Evolutionary conservation across 2,888 invertebrate species (phyloP).

Genomic region (Theodoxus fluviatilis): DNA sequence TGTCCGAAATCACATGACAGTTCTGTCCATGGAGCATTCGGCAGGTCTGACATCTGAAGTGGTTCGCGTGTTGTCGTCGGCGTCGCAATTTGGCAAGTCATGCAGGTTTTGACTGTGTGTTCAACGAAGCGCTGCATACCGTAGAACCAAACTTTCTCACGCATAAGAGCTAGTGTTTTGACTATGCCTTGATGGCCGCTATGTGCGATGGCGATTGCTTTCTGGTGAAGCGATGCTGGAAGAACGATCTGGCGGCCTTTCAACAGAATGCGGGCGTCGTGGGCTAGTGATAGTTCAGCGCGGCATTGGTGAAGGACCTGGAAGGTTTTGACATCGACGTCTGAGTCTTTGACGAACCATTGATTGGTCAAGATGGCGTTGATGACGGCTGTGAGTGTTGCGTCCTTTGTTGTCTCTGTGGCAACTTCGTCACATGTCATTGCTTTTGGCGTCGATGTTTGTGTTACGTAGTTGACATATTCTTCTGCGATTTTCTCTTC

Average conservation of each 20-base stretch:
- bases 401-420: slow-evolving; percentile 30
- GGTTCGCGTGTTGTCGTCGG: slow-evolving; percentile 24
- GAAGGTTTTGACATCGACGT: background rate
- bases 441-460: slow-evolving; percentile 34
- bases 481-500: slow-evolving; percentile 26
- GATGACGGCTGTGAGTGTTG: slow-evolving; percentile 30
- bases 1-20: slow-evolving; percentile 27
- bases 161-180: slow-evolving; percentile 34
- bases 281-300: slow-evolving; percentile 22
- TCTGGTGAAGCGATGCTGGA: slow-evolving; percentile 27
- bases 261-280: slow-evolving; percentile 1
- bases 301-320: background rate
- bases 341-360: background rate
- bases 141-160: slow-evolving; percentile 37
- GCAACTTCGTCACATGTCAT: slow-evolving; percentile 41
- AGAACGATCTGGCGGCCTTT: slow-evolving; percentile 27
- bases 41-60: slow-evolving; percentile 27
- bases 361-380: slow-evolving; percentile 1
- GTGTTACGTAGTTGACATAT: slow-evolving; percentile 37
- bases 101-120: slow-evolving; percentile 23
- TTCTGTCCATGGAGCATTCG: slow-evolving; percentile 25
- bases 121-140: slow-evolving; percentile 32
- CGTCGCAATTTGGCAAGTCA: slow-evolving; percentile 29
- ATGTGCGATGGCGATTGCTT: slow-evolving; percentile 36
- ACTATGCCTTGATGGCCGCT: slow-evolving; percentile 37